phyloP scores from a whole-genome alignment of 2,797 vertebrate genomes.

The Clamator glandarius region DNA sequence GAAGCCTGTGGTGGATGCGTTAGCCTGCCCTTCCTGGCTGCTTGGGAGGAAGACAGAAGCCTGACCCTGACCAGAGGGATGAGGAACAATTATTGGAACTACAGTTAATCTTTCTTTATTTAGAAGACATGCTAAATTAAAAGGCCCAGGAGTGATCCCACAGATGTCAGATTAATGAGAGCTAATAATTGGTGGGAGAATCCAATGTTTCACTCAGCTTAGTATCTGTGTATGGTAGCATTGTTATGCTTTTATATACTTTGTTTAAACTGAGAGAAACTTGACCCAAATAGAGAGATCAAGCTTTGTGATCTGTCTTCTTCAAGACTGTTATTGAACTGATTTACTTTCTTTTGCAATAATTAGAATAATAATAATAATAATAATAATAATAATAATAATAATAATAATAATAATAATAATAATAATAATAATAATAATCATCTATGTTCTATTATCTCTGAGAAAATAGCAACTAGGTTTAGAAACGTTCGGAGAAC shows the following conservation, averaged over 20 bases:
- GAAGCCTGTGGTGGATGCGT: neutral
- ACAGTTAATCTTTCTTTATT: conserved; percentile 71
- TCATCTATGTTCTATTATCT: neutral
- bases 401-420: neutral
- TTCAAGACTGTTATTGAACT: neutral
- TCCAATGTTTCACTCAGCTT: conserved; percentile 42
- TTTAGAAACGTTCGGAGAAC: neutral
- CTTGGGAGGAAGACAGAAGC: neutral
- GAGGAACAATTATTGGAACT: conserved; percentile 48
- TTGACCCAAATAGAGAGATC: conserved; percentile 56
- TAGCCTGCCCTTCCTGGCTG: neutral
- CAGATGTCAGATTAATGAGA: conserved; percentile 39
- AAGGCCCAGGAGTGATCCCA: conserved; percentile 56
- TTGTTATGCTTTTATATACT: conserved; percentile 17
- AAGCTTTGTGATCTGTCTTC: neutral
- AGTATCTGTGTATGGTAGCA: neutral
- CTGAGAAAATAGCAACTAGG: neutral
- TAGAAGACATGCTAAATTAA: conserved; percentile 65
- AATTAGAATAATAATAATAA: neutral
- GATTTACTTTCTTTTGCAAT: neutral
- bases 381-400: neutral
- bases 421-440: neutral
- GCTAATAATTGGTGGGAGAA: conserved; percentile 50
- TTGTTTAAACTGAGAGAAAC: conserved; percentile 22
- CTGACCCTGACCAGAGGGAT: conserved; percentile 1